Evolutionary conservation across 2,113 vertebrate genomes (phyloP).

Genomic region (Peromyscus californicus): DNA sequence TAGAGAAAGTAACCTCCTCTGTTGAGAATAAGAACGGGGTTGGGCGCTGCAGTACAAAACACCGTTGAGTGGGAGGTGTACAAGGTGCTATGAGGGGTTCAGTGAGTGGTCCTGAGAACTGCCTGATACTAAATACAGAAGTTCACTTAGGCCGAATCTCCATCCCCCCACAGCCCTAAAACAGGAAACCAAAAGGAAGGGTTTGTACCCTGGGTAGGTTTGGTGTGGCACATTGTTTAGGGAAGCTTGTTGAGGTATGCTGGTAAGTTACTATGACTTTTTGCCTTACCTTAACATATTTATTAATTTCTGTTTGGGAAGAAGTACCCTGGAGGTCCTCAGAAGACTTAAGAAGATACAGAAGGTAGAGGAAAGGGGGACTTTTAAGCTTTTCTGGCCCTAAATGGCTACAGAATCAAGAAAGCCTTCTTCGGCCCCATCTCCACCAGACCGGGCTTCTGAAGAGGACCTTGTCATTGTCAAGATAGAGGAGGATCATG

Average conservation of each 20-base stretch:
- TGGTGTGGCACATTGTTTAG: background rate
- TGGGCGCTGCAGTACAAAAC: background rate
- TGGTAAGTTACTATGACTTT: background rate
- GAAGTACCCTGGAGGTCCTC: slow-evolving; percentile 36
- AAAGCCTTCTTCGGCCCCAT: slow-evolving; percentile 39
- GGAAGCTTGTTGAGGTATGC: background rate
- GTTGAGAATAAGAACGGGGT: background rate
- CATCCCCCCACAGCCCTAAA: background rate
- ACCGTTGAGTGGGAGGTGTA: background rate
- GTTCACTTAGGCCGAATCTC: background rate
- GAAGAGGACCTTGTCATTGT: slow-evolving; percentile 82
- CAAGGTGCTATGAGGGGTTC: background rate
- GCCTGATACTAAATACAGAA: background rate
- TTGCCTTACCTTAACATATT: slow-evolving; percentile 25
- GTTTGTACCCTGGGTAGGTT: background rate
- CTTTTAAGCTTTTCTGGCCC: slow-evolving; percentile 49
- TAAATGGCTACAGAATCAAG: slow-evolving; percentile 80
- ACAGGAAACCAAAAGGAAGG: slow-evolving; percentile 13
- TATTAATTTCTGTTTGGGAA: slow-evolving; percentile 65
- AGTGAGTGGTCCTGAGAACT: background rate
- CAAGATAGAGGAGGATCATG: slow-evolving; percentile 82
- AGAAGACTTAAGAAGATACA: slow-evolving; percentile 50
- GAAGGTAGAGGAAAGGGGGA: background rate
- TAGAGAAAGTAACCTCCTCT: background rate
- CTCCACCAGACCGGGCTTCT: slow-evolving; percentile 60